These are phyloP conservation scores for Artemia sinica DNA, from an alignment of 2,888 invertebrate species.

Conservation along the genomic window DNA sequence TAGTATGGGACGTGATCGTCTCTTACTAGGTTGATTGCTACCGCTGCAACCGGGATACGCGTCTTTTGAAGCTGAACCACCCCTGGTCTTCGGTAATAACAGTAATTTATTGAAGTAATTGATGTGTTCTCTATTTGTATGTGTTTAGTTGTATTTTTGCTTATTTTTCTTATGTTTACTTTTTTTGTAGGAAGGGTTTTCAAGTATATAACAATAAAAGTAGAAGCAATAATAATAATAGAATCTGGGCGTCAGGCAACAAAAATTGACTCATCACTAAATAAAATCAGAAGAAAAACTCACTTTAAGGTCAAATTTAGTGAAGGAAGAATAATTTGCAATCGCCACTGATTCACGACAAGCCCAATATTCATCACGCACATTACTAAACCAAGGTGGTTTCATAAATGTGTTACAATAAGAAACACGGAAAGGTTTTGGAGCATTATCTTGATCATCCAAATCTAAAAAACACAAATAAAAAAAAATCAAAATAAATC, in stretches of 20 bases:
- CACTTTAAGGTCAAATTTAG: constrained; percentile 85
- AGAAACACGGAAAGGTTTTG: constrained; percentile 47
- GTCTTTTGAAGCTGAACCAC: too few species aligned
- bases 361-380: constrained; percentile 72
- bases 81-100: too few species aligned
- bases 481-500: too few species aligned
- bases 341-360: constrained; percentile 81
- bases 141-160: too few species aligned
- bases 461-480: too few species aligned
- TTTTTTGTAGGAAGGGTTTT: too few species aligned
- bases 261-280: background rate
- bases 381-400: constrained; percentile 79
- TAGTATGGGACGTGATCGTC: too few species aligned
- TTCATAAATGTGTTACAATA: constrained; percentile 70
- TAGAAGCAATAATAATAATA: background rate
- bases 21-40: too few species aligned
- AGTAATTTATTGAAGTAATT: too few species aligned
- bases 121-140: too few species aligned
- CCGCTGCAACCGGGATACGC: too few species aligned
- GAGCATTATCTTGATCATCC: constrained; percentile 14
- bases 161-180: too few species aligned
- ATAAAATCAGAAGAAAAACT: constrained; percentile 23
- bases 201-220: background rate
- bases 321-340: constrained; percentile 91
- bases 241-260: background rate